Evolutionary conservation across 1,140 invertebrate genomes (phyloP).

Genomic region (Zelostemma sp.): DNA sequence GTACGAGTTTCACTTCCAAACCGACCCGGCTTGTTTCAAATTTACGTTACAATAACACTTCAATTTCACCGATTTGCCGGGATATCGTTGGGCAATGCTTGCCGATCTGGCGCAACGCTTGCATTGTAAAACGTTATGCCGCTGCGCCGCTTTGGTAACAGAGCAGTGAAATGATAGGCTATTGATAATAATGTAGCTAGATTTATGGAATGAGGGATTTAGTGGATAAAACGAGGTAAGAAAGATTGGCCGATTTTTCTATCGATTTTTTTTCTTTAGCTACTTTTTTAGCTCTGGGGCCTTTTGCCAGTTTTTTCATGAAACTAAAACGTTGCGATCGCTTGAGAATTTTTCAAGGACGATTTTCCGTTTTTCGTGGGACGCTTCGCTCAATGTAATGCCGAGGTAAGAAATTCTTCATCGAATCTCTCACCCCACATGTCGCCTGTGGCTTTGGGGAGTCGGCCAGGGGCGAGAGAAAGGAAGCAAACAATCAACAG

Average conservation of each 20-base stretch:
- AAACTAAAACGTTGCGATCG: no score
- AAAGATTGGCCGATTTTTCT: conserved; percentile 1
- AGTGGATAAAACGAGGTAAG: neutral
- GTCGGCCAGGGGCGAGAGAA: neutral
- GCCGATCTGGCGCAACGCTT: conserved; percentile 34
- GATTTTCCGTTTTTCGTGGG: neutral
- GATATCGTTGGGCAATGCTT: conserved; percentile 27
- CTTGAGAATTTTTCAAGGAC: no score
- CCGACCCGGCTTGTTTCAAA: conserved; percentile 22
- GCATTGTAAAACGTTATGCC: conserved; percentile 40
- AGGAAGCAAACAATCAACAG: conserved; percentile 3
- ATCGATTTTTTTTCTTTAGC: no score
- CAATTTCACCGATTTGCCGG: conserved; percentile 37
- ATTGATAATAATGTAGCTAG: conserved; percentile 4
- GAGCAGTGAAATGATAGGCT: neutral
- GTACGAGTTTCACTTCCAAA: conserved; percentile 38
- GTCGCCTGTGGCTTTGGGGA: neutral
- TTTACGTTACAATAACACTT: conserved; percentile 37
- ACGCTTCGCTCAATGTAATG: neutral
- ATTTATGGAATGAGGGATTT: neutral
- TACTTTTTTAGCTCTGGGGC: no score
- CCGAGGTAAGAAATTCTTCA: neutral
- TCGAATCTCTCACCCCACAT: neutral
- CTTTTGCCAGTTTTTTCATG: no score
- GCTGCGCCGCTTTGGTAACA: neutral